Evolutionary conservation across 2,888 invertebrate species (phyloP).

Genomic region (Dolichomitus sp.): DNA sequence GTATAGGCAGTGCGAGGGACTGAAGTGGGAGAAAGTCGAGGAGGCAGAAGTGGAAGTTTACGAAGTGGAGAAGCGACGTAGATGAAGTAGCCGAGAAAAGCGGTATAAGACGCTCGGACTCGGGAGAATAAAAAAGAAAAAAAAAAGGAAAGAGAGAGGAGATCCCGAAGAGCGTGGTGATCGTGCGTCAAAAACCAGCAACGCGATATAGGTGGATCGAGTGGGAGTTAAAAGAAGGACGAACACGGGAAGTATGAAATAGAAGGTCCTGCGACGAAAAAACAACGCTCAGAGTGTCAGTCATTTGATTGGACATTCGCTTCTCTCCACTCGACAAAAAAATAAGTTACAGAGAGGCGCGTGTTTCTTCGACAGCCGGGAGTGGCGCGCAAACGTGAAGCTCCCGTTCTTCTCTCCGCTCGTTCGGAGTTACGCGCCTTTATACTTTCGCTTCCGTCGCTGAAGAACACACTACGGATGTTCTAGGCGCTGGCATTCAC

Average conservation of each 20-base stretch:
- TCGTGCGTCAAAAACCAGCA: constrained; percentile 38
- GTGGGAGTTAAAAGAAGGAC: constrained; percentile 53
- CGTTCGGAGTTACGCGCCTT: background rate
- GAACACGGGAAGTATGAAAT: constrained; percentile 24
- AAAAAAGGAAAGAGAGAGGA: background rate
- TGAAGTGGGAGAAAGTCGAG: constrained; percentile 25
- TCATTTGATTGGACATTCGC: no score
- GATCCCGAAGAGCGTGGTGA: constrained; percentile 18
- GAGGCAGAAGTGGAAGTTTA: constrained; percentile 9
- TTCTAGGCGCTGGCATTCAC: background rate
- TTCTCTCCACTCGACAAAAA: constrained; percentile 32
- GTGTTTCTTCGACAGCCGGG: constrained; percentile 28
- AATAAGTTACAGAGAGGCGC: constrained; percentile 31
- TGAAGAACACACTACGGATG: background rate
- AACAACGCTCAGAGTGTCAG: constrained; percentile 16
- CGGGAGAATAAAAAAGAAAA: background rate
- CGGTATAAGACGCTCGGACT: background rate
- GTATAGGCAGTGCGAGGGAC: constrained; percentile 17
- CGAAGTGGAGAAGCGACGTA: background rate
- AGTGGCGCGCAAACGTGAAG: constrained; percentile 35
- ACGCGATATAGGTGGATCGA: constrained; percentile 56
- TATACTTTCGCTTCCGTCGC: background rate
- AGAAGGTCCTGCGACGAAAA: constrained; percentile 32
- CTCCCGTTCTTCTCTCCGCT: background rate
- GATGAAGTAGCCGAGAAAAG: constrained; percentile 7